Base-by-base conservation (phyloP, 2,888 invertebrate species). In the Linyphia triangularis region DNA sequence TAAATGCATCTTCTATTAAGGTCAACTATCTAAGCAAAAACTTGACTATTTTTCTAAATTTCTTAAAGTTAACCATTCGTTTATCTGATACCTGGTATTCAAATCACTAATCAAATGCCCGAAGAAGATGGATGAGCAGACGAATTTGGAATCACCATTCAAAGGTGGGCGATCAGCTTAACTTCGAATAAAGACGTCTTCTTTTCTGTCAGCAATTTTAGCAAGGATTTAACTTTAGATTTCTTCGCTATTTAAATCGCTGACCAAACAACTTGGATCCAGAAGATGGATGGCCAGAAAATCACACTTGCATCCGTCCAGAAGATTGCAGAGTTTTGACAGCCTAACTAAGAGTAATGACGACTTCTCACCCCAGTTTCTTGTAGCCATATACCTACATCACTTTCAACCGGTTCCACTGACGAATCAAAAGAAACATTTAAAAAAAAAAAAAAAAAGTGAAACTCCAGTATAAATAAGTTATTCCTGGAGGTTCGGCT, bases 271-370 rank as follows among this genome's bases (percentile, higher is more conserved):
- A n/a, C n/a, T 51, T n/a, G 24, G 24, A 63, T 63, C 28, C 26
- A 5, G 26, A 63, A 26, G 63, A 24, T 63, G 63, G 28, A 63
- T 24, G 26, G 9, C 24, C 26, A 26, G 57, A 16, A 57, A 57
- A 57, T 57, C 33, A 33, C 33, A 33, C n/a, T n/a, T n/a, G n/a
- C n/a, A n/a, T n/a, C n/a, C n/a, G n/a, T n/a, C 40, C 70, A 40
- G 24, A 24, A 22, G 24, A 28, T 40, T 40, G 30, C 72, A 73
- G 59, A 26, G 63, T 77, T 77, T 61, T 77, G 77, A 77, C 77
- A 77, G 13, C 33, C 24, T n/a, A 33, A 40, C 33, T n/a, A n/a
- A 59, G 73, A 77, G 37, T 63, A 30, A 59, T 40, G 33, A 22
- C 16, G 40, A 77, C 77, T 40, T 63, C 40, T 77, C 77, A 77